Base-by-base conservation (phyloP, 2,797 vertebrate species). In the Ceryle rudis region DNA sequence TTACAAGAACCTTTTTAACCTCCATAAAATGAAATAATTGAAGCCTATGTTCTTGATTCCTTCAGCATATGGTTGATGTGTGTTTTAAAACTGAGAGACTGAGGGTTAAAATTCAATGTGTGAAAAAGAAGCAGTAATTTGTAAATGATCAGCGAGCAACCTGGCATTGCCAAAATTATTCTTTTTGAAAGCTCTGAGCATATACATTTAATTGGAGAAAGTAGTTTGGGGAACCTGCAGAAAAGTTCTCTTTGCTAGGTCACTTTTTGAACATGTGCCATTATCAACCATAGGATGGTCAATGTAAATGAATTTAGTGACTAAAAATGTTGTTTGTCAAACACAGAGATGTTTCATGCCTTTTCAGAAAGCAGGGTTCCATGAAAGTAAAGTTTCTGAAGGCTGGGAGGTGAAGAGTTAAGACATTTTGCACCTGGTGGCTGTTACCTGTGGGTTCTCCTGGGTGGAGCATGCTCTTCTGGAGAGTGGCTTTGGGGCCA, bases 1-100 rank as follows among this genome's bases (percentile, higher is more conserved):
- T 98, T 98, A 98, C 97, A 98, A 98, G 98, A 98, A 98, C 95
- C 97, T 98, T 98, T 97, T 96, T 97, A 98, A 97, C 97, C 97
- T 97, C 96, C 77, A 70, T 73, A 91, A 97, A 97, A 97, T 96
- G 95, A 97, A 97, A 97, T 97, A 97, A 98, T 89, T 96, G 98
- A 97, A 97, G 96, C 61, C 86, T 97, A 80, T 66, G 83, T 92
- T 90, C 92, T 94, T 80, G 84, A 46, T 90, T 95, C 58, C 93
- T 86, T 87, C 72, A 57, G 51, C 62, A 57, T 73, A 75, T 78
- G 75, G 61, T 78, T 88, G 81, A 65, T 86, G 58, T 14, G 25
- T 39, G 60, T 78, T 95, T 95, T 65, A 93, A 95, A 97, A 96
- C 44, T 8, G 47, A 87, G 75, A 69, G 51, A 84, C 14, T 6